Percentiles rank a stretch among this genome's conserved stretches.
Evolutionary conservation across 1,140 invertebrate genomes (phyloP).

Genomic region (Aphidius gifuensis): DNA sequence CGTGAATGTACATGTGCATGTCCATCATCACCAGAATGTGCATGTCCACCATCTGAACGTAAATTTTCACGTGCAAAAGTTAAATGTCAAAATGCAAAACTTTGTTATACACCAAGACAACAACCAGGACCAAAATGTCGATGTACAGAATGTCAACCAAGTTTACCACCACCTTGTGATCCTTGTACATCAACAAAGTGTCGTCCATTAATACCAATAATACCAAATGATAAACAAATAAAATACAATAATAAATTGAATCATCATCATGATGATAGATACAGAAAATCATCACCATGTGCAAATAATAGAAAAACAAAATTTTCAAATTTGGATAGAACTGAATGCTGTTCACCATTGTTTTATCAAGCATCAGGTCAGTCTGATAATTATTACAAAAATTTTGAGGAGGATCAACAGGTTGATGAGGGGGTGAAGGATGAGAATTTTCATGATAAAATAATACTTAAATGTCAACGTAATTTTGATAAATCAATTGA

Average conservation of each 20-base stretch:
- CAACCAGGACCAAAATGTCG: slow-evolving; percentile 22
- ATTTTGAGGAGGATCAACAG: too few species aligned
- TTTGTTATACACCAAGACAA: slow-evolving; percentile 25
- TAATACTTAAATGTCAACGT: too few species aligned
- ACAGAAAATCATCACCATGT: not conserved
- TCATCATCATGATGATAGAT: slow-evolving; percentile 6
- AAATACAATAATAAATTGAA: not conserved
- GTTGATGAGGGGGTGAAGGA: too few species aligned
- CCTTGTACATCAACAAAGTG: slow-evolving; percentile 26
- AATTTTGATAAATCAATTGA: too few species aligned
- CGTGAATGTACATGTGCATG: slow-evolving; percentile 37
- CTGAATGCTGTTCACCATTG: too few species aligned
- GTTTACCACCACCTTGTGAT: slow-evolving; percentile 27
- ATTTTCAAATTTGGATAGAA: too few species aligned
- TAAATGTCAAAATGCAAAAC: slow-evolving; percentile 30
- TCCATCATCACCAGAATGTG: slow-evolving; percentile 34
- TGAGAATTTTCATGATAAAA: too few species aligned
- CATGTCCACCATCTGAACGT: slow-evolving; percentile 38
- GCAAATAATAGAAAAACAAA: too few species aligned
- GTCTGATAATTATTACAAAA: too few species aligned
- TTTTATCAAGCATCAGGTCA: too few species aligned
- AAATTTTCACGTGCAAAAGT: slow-evolving; percentile 31
- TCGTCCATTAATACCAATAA: slow-evolving; percentile 3
- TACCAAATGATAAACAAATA: not conserved
- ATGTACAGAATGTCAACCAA: slow-evolving; percentile 22